Conservation (phyloP, 2,888 invertebrate genomes). For the Leptinotarsa haldemani region DNA sequence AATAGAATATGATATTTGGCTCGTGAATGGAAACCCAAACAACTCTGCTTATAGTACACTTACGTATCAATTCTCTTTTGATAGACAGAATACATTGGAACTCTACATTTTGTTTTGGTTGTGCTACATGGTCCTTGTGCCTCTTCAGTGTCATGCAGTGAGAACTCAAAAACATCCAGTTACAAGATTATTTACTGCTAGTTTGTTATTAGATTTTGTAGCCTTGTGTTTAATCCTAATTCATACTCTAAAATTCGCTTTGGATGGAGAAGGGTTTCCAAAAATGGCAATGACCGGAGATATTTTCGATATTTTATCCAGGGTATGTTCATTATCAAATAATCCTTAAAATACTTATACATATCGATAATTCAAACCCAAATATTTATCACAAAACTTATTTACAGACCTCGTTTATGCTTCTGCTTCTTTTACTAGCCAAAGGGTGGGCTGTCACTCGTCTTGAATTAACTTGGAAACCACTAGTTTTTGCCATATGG, state of each 20-base stretch:
- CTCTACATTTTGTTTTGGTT: slow-evolving; percentile 89
- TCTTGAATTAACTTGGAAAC: slow-evolving; percentile 88
- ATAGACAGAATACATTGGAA: slow-evolving; percentile 89
- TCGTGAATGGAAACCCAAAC: slow-evolving; percentile 96
- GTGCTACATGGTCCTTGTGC: slow-evolving; percentile 84
- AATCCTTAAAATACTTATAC: no score
- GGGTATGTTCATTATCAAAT: slow-evolving; percentile 71
- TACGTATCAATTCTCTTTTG: slow-evolving; percentile 96
- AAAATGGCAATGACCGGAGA: slow-evolving; percentile 88
- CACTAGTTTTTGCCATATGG: slow-evolving; percentile 89
- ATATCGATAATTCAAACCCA: not conserved
- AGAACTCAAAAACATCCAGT: slow-evolving; percentile 90
- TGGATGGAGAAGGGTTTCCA: slow-evolving; percentile 89
- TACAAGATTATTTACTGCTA: slow-evolving; percentile 89
- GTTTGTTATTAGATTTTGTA: slow-evolving; percentile 85
- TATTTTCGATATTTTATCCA: slow-evolving; percentile 90
- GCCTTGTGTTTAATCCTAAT: slow-evolving; percentile 88
- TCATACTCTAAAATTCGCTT: slow-evolving; percentile 89
- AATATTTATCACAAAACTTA: slow-evolving; percentile 36
- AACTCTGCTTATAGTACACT: slow-evolving; percentile 87
- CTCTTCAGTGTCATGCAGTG: slow-evolving; percentile 92
- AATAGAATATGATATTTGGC: slow-evolving; percentile 90
- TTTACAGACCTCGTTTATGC: slow-evolving; percentile 89
- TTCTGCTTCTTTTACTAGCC: slow-evolving; percentile 89
- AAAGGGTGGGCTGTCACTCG: slow-evolving; percentile 98